Conservation (phyloP, 2,888 invertebrate genomes). For the Sphecodes monilicornis region DNA sequence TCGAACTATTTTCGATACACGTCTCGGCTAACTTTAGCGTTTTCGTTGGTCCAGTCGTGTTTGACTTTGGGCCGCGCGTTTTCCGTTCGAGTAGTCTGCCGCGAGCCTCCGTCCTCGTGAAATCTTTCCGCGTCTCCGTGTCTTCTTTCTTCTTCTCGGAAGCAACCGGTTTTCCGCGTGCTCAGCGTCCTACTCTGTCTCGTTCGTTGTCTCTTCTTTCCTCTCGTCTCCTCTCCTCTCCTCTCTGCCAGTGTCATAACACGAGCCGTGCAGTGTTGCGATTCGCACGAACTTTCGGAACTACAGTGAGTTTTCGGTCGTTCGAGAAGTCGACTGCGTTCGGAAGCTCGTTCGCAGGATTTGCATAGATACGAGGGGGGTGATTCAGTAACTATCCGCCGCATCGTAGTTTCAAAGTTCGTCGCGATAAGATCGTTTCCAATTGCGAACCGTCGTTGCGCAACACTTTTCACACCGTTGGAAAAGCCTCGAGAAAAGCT, state of each 20-base stretch:
- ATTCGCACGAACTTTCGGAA: background rate
- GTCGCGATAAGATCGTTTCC: background rate
- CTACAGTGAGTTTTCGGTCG: background rate
- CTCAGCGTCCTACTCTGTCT: background rate
- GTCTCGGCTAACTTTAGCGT: conserved; percentile 80
- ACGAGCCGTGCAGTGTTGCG: background rate
- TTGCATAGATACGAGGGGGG: background rate
- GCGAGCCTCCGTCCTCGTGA: conserved; percentile 4
- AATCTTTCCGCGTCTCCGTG: background rate
- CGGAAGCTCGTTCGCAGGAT: background rate
- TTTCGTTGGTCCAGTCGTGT: conserved; percentile 77
- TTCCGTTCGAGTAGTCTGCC: conserved; percentile 36
- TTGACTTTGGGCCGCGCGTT: conserved; percentile 68
- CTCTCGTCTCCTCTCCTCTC: too few species aligned
- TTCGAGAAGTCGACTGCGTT: background rate
- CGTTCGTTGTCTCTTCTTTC: background rate
- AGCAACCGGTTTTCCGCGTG: conserved; percentile 7
- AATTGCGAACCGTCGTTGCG: background rate
- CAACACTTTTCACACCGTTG: background rate
- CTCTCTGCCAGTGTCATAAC: background rate
- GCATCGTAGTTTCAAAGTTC: background rate
- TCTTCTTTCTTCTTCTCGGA: conserved; percentile 1
- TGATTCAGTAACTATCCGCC: background rate
- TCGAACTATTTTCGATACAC: conserved; percentile 81
- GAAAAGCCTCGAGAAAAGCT: background rate